These are phyloP conservation scores for Ophraella communa DNA, from an alignment of 2,888 invertebrate genomes.

Conservation along the genomic window DNA sequence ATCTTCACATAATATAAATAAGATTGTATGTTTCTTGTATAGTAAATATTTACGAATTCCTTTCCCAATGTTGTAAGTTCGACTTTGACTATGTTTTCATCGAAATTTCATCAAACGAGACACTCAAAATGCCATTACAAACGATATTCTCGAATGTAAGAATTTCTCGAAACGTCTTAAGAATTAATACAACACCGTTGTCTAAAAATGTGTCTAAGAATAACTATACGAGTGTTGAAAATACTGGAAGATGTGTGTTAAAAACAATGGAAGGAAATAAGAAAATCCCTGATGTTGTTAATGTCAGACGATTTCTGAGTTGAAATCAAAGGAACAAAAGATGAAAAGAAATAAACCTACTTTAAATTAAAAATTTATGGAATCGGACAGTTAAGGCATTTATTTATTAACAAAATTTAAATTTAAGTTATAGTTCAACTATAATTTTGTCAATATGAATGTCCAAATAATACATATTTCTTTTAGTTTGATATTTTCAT, in stretches of 20 bases:
- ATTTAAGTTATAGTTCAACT: too few species aligned
- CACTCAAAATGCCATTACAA: conserved; percentile 13
- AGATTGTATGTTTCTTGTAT: conserved; percentile 13
- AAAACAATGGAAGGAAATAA: background rate
- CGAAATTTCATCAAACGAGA: conserved; percentile 13
- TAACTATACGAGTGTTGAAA: background rate
- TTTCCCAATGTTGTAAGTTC: conserved; percentile 20
- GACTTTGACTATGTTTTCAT: conserved; percentile 21
- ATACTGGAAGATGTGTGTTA: background rate
- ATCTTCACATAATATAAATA: conserved; percentile 6
- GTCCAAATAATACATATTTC: too few species aligned
- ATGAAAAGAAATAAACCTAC: too few species aligned
- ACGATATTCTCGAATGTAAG: conserved; percentile 1
- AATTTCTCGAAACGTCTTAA: conserved; percentile 11
- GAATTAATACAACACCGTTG: background rate
- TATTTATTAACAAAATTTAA: too few species aligned
- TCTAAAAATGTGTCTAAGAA: background rate
- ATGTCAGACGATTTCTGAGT: too few species aligned
- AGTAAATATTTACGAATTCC: conserved; percentile 26
- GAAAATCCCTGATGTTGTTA: too few species aligned
- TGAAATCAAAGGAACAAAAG: too few species aligned
- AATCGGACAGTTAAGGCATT: too few species aligned
- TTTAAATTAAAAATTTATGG: too few species aligned
- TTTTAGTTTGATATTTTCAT: too few species aligned
- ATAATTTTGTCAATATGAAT: too few species aligned